Conservation (phyloP, 2,113 vertebrate genomes). For the Gallinago paraguaiae region DNA sequence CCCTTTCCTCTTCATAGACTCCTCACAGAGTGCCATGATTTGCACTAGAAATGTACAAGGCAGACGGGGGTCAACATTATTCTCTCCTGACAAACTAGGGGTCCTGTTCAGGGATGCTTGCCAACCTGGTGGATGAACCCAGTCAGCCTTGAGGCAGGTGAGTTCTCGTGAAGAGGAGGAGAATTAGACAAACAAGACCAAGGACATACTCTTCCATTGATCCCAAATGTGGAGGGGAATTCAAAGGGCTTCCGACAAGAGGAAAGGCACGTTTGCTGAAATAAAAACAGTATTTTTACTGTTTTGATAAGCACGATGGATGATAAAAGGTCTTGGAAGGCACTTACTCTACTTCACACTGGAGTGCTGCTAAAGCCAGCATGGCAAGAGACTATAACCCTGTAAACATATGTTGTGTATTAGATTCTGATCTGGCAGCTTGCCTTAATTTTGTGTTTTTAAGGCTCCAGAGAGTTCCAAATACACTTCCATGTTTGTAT, state of each 20-base stretch:
- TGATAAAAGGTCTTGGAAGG: slow-evolving; percentile 57
- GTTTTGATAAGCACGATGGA: slow-evolving; percentile 35
- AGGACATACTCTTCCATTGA: neutral
- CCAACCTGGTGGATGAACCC: neutral
- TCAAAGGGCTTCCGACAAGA: slow-evolving; percentile 25
- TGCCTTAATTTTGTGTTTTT: slow-evolving; percentile 57
- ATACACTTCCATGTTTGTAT: slow-evolving; percentile 57
- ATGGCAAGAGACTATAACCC: slow-evolving; percentile 35
- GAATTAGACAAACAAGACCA: neutral
- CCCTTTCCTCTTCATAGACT: neutral
- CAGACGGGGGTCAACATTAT: neutral
- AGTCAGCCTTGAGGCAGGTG: neutral
- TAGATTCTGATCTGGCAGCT: slow-evolving; percentile 70
- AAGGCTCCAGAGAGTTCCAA: slow-evolving; percentile 35
- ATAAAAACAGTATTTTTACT: slow-evolving; percentile 7
- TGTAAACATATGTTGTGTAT: slow-evolving; percentile 68
- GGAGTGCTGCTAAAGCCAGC: slow-evolving; percentile 47
- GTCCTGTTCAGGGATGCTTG: neutral
- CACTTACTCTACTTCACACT: slow-evolving; percentile 60
- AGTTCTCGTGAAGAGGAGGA: neutral
- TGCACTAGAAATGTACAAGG: neutral
- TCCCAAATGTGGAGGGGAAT: neutral
- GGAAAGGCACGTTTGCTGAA: slow-evolving; percentile 33
- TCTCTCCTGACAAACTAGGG: neutral
- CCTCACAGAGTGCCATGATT: neutral